These are phyloP conservation scores for Tachystola acroxantha DNA, from an alignment of 2,888 invertebrate species.

Conservation along the genomic window DNA sequence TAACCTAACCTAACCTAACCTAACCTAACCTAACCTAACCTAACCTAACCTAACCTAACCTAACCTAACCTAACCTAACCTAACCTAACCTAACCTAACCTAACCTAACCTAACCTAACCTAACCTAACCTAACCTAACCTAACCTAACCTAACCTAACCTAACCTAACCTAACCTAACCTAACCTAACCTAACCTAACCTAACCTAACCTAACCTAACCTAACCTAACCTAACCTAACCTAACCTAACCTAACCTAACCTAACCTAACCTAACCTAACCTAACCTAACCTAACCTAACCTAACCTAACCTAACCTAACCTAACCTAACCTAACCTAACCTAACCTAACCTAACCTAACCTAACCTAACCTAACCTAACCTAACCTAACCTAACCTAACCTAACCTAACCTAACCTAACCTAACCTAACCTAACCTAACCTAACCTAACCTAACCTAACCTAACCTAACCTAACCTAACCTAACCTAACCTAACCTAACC, in stretches of 20 bases:
- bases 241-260: slow-evolving; percentile 7
- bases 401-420: slow-evolving; percentile 11
- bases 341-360: slow-evolving; percentile 4
- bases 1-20: slow-evolving; percentile 10
- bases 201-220: slow-evolving; percentile 17
- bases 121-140: slow-evolving; percentile 7
- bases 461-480: slow-evolving; percentile 19
- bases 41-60: slow-evolving; percentile 16
- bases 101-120: slow-evolving; percentile 4
- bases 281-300: slow-evolving; percentile 5
- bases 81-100: slow-evolving; percentile 14
- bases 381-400: slow-evolving; percentile 7
- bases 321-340: slow-evolving; percentile 3
- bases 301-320: slow-evolving; percentile 3
- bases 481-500: slow-evolving; percentile 11
- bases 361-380: slow-evolving; percentile 8
- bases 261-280: slow-evolving; percentile 4
- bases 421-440: slow-evolving; percentile 19
- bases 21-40: slow-evolving; percentile 17
- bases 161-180: slow-evolving; percentile 18
- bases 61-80: slow-evolving; percentile 18
- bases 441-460: slow-evolving; percentile 20
- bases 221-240: slow-evolving; percentile 11
- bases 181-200: slow-evolving; percentile 16
- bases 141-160: slow-evolving; percentile 16